Evolutionary conservation across 2,113 vertebrate genomes (phyloP), one percentile per base, ranked within the genome.

Genomic region (Aythya baeri): DNA sequence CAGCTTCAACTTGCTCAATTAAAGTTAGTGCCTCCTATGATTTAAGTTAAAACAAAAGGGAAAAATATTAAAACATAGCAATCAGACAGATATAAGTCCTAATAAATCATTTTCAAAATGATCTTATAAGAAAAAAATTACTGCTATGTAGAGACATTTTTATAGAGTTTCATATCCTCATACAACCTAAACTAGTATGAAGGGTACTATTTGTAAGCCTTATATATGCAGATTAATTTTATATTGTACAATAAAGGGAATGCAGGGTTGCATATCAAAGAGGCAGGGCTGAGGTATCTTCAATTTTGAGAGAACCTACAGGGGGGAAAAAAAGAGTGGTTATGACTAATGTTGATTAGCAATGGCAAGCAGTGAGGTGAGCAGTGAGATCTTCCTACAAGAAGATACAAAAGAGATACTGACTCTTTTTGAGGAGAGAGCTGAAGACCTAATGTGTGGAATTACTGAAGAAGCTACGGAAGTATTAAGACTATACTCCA

Each of bases 1-100:
- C 99, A 66, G 97, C 77, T 91, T 98, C 98, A 15, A 97, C 98
- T 97, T 98, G 99, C 94, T 99, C 98, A 91, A 99, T 98, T 94
- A 99, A 97, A 78, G 91, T 93, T 83, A 94, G 85, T 15, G 98
- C 98, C 95, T 99, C 98, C 99, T 99, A 72, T n/a, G 70, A 94
- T 91, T 89, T 96, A 91, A 92, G 88, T 67, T 10, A 97, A 62
- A 95, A 82, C 1, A 76, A 80, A 94, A 94, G 1, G 80, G n/a
- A 75, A 95, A 93, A 93, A 77, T 59, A 63, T 88, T 82, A 79
- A 80, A 93, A 78, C 9, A 36, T 14, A 93, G 44, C 62, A 44
- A 50, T 71, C 23, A 62, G 52, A 91, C 4, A 83, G 62, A 36
- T 66, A 68, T 92, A 81, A 62, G 38, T 77, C 57, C 59, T 86